Percentiles rank a stretch among this genome's conserved stretches.
Evolutionary conservation across 2,113 vertebrate species (phyloP).

Genomic region (Cynopterus brachyotis): DNA sequence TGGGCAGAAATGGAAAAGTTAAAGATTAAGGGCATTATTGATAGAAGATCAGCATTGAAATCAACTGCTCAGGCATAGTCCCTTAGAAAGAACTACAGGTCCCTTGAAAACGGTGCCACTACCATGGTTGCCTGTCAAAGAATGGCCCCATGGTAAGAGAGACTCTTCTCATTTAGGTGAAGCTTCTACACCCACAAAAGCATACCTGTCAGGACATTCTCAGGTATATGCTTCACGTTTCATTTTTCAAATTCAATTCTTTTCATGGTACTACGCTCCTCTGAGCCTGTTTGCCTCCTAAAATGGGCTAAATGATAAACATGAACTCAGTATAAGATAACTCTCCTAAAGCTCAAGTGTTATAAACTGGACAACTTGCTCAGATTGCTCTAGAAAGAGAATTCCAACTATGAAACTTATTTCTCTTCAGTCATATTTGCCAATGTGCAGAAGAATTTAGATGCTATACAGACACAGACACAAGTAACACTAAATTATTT

Average conservation of each 20-base stretch:
- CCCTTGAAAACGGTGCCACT: conserved; percentile 4
- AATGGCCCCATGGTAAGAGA: not conserved
- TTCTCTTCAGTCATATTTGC: not conserved
- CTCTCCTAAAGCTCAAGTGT: not conserved
- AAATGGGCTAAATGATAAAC: not conserved
- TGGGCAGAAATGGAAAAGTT: conserved; percentile 58
- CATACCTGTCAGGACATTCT: conserved; percentile 11
- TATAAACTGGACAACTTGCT: not conserved
- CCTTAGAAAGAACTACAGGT: conserved; percentile 38
- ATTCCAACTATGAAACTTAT: not conserved
- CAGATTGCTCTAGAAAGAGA: not conserved
- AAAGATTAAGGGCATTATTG: not conserved
- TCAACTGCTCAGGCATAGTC: not conserved
- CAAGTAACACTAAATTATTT: not conserved
- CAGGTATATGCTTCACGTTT: not conserved
- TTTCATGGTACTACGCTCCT: not conserved
- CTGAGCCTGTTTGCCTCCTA: not conserved
- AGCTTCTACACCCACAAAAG: not conserved
- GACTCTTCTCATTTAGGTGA: conserved; percentile 29
- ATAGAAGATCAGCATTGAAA: not conserved
- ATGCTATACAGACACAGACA: not conserved
- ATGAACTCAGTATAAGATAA: not conserved
- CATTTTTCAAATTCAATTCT: not conserved
- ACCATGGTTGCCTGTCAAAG: conserved; percentile 43
- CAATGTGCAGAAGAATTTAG: not conserved